Conservation (phyloP, 2,888 invertebrate genomes). For the Micoletzkya japonica region DNA sequence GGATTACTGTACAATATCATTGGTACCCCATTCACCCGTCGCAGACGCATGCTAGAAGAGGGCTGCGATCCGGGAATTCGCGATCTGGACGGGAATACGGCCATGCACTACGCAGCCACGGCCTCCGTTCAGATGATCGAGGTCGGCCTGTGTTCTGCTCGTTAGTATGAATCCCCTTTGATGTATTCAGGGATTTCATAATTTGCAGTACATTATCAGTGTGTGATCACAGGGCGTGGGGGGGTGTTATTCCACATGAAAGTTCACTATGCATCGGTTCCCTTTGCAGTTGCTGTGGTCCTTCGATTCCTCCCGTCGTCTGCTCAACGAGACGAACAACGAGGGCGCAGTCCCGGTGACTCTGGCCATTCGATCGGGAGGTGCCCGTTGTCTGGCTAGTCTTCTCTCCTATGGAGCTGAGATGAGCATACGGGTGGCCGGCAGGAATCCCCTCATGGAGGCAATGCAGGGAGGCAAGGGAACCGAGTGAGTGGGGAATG, state of each 20-base stretch:
- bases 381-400: constrained; percentile 49
- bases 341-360: constrained; percentile 89
- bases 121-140: constrained; percentile 75
- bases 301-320: constrained; percentile 70
- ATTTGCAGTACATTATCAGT: not conserved
- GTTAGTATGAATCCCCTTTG: too few species aligned
- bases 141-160: too few species aligned
- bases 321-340: constrained; percentile 84
- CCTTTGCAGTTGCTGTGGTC: constrained; percentile 42
- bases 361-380: constrained; percentile 91
- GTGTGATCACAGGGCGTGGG: too few species aligned
- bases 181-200: not conserved
- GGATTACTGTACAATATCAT: too few species aligned
- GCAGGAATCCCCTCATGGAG: constrained; percentile 52
- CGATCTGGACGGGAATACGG: constrained; percentile 91
- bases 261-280: too few species aligned
- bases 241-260: too few species aligned
- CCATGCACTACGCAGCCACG: constrained; percentile 96
- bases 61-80: constrained; percentile 85
- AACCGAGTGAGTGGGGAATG: constrained; percentile 40
- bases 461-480: constrained; percentile 52
- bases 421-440: constrained; percentile 43
- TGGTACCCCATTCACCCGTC: too few species aligned
- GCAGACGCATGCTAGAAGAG: constrained; percentile 36
- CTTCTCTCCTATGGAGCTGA: constrained; percentile 57